Evolutionary conservation across 2,113 vertebrate genomes (phyloP).

Genomic region (Petrocephalus microphthalmus): DNA sequence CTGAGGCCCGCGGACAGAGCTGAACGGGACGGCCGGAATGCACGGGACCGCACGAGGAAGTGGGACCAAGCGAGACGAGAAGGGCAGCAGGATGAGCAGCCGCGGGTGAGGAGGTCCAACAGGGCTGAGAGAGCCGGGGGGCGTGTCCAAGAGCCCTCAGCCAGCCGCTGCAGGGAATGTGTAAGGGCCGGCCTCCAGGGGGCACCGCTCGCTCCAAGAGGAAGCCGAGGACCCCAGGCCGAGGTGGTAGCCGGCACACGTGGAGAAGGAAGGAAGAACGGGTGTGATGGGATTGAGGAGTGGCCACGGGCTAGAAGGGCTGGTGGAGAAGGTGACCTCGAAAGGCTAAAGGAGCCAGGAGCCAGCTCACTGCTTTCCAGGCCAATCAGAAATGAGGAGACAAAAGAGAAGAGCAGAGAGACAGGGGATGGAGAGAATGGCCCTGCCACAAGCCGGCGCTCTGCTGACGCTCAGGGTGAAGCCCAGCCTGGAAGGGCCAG

Average conservation of each 20-base stretch:
- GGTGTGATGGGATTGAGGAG: not conserved
- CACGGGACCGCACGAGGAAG: constrained; percentile 38
- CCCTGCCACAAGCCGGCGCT: not conserved
- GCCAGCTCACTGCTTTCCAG: no score
- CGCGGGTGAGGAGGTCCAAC: constrained; percentile 24
- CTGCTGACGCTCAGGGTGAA: not conserved
- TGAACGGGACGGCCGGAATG: constrained; percentile 41
- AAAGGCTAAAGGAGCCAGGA: not conserved
- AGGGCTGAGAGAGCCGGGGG: not conserved
- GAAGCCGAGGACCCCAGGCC: constrained; percentile 47
- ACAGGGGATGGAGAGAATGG: no score
- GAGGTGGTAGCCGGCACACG: constrained; percentile 38
- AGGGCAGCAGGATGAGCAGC: constrained; percentile 42
- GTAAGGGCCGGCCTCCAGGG: not conserved
- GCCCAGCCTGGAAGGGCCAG: not conserved
- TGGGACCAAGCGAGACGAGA: constrained; percentile 47
- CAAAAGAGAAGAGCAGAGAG: not conserved
- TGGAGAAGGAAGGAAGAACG: not conserved
- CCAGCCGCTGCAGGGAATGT: not conserved
- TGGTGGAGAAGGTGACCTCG: not conserved
- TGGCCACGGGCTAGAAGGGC: not conserved
- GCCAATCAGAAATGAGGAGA: not conserved
- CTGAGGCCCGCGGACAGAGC: constrained; percentile 42
- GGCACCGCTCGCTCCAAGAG: constrained; percentile 15
- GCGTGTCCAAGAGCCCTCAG: no score